Evolutionary conservation across 2,113 vertebrate species (phyloP).

Genomic region (Rhinopithecus roxellana): DNA sequence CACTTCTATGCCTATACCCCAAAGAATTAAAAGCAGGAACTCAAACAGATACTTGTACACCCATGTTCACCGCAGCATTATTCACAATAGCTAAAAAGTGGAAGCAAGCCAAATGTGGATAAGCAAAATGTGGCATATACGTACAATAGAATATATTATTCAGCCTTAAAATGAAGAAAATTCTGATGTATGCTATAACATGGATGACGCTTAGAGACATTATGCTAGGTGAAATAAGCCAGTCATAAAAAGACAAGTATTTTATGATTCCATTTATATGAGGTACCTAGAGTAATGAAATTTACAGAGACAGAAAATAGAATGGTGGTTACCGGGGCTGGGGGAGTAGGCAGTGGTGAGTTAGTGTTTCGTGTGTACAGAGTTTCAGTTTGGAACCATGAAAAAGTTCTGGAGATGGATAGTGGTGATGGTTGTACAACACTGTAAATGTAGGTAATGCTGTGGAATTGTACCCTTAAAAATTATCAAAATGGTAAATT

Average conservation of each 20-base stretch:
- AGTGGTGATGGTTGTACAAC: background rate
- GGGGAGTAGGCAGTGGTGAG: background rate
- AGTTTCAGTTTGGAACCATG: background rate
- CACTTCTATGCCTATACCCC: background rate
- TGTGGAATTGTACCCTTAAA: background rate
- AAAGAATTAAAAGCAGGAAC: background rate
- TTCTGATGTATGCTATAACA: background rate
- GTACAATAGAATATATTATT: background rate
- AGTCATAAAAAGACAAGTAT: background rate
- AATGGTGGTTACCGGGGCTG: background rate
- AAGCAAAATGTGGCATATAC: background rate
- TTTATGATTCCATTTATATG: background rate
- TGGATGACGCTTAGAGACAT: background rate
- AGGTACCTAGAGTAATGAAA: background rate
- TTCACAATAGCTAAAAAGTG: background rate
- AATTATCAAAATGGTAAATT: background rate
- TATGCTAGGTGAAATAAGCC: background rate
- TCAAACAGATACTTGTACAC: background rate
- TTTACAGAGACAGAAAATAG: background rate
- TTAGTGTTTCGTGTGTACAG: background rate
- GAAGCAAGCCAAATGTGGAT: background rate
- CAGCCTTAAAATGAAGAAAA: background rate
- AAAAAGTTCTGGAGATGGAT: background rate
- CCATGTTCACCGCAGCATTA: background rate
- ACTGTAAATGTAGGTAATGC: background rate